Evolutionary conservation across 2,113 vertebrate species (phyloP).

Genomic region (Callithrix jacchus): DNA sequence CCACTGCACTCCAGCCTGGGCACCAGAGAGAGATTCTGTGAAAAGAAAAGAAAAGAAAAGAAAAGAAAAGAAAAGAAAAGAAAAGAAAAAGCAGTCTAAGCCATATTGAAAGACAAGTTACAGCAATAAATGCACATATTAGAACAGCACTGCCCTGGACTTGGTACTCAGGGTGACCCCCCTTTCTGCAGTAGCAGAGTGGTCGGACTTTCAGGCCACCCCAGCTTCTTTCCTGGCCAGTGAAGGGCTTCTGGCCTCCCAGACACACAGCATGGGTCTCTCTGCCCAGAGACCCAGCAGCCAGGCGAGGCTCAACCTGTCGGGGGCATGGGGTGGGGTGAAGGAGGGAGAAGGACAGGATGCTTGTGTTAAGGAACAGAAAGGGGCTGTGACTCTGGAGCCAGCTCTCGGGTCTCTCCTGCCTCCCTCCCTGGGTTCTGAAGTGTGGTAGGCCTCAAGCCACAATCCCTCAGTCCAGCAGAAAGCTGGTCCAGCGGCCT

Average conservation of each 20-base stretch:
- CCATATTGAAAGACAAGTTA: background rate
- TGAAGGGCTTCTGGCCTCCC: background rate
- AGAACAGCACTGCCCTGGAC: background rate
- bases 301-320: background rate
- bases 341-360: background rate
- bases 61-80: too few relatives aligned
- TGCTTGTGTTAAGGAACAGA: background rate
- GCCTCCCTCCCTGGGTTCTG: too few relatives aligned
- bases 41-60: too few relatives aligned
- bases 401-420: background rate
- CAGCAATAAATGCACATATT: too few relatives aligned
- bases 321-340: rapidly evolving
- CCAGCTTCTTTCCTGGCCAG: background rate
- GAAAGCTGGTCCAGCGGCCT: background rate
- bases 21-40: too few relatives aligned
- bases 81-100: background rate
- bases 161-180: too few relatives aligned
- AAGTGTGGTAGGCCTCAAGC: rapidly evolving
- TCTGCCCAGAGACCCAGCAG: background rate
- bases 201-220: rapidly evolving
- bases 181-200: background rate
- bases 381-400: background rate
- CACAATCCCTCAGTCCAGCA: background rate
- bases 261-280: rapidly evolving
- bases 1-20: too few relatives aligned